phyloP scores from a whole-genome alignment of 1,140 invertebrate species.

The Dreissena rostriformis region DNA sequence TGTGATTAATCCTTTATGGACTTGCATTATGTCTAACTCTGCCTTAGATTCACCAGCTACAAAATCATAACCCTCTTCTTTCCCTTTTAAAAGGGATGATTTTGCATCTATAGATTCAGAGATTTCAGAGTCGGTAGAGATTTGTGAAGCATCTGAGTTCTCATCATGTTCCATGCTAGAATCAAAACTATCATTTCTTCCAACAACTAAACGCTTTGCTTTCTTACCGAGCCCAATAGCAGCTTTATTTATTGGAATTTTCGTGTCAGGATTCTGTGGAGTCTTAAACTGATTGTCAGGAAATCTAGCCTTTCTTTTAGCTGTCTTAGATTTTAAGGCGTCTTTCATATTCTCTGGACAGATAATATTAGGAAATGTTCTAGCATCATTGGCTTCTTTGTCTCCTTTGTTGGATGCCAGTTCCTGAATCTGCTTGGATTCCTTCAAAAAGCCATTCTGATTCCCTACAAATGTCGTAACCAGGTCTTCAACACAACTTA shows the following conservation, averaged over 20 bases:
- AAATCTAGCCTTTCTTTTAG: neutral
- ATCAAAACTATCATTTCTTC: neutral
- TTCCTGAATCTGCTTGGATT: neutral
- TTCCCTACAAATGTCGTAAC: slow-evolving; percentile 76
- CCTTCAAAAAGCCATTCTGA: slow-evolving; percentile 65
- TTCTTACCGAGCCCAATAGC: too few relatives aligned
- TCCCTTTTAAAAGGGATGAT: too few relatives aligned
- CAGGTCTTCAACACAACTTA: slow-evolving; percentile 83
- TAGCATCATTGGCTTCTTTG: neutral
- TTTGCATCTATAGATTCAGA: too few relatives aligned
- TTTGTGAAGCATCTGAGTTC: too few relatives aligned
- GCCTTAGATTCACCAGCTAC: too few relatives aligned
- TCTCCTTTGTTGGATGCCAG: neutral
- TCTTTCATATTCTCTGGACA: slow-evolving; percentile 37
- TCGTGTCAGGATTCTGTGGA: neutral
- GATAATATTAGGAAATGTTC: slow-evolving; percentile 28
- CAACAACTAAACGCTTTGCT: neutral
- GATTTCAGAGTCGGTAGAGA: too few relatives aligned
- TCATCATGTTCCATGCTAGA: too few relatives aligned
- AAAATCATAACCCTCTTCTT: too few relatives aligned
- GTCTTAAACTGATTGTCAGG: slow-evolving; percentile 18
- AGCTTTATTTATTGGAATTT: too few relatives aligned
- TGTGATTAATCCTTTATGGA: too few relatives aligned
- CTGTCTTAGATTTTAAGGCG: slow-evolving; percentile 47
- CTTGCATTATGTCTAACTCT: too few relatives aligned